A percentile compares a stretch with the other conserved stretches of the same genome.
phyloP scores from a whole-genome alignment of 2,888 invertebrate genomes.

The Meloe dianella region DNA sequence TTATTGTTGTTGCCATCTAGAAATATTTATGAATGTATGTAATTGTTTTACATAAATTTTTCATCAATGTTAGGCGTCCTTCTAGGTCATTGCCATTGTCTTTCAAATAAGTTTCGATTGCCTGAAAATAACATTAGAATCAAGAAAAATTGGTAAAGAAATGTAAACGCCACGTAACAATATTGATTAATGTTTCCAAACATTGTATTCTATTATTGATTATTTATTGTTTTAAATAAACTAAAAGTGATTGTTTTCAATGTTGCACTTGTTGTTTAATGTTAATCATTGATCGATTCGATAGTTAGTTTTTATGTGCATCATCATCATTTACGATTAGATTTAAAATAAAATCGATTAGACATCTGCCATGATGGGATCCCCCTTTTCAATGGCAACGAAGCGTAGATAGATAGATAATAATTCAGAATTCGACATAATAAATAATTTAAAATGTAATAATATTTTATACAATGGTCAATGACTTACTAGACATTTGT shows the following conservation, averaged over 20 bases:
- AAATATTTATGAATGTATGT: not conserved
- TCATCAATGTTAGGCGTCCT: not conserved
- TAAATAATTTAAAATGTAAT: slow-evolving; percentile 11
- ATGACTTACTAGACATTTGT: too few species aligned
- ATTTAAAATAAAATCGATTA: slow-evolving; percentile 17
- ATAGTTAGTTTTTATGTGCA: not conserved
- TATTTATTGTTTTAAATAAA: too few species aligned
- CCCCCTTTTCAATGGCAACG: slow-evolving; percentile 19
- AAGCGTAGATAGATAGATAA: slow-evolving; percentile 16
- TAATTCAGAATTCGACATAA: slow-evolving; percentile 20
- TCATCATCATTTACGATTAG: slow-evolving; percentile 9
- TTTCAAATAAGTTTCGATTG: not conserved
- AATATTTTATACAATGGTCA: not conserved
- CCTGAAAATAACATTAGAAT: not conserved
- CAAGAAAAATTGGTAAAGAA: too few species aligned
- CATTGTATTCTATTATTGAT: too few species aligned
- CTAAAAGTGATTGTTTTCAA: not conserved
- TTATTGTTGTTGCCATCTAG: not conserved
- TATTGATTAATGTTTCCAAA: too few species aligned
- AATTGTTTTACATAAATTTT: not conserved
- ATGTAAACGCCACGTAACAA: too few species aligned
- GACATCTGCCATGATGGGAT: slow-evolving; percentile 24
- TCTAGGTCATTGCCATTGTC: slow-evolving; percentile 9
- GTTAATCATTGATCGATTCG: not conserved
- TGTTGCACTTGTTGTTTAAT: slow-evolving; percentile 5